Evolutionary conservation across 2,113 vertebrate species (phyloP).

Genomic region (Chloropsis hardwickii): DNA sequence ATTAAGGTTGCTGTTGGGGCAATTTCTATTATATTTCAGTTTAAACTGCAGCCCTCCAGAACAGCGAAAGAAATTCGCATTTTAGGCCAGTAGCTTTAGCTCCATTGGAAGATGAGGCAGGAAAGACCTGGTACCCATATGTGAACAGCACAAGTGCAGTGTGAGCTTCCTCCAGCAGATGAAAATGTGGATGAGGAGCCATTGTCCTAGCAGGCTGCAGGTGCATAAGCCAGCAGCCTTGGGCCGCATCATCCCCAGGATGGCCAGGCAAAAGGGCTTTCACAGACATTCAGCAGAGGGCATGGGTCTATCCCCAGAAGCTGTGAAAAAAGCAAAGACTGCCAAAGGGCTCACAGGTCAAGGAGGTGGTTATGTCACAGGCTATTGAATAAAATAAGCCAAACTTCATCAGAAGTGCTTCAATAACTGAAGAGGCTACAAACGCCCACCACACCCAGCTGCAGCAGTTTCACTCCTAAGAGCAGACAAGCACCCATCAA

Average conservation of each 20-base stretch:
- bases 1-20: neutral
- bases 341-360: neutral
- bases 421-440: neutral
- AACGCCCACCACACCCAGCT: neutral
- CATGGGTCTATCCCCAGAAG: neutral
- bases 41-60: neutral
- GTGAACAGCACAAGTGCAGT: neutral
- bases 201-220: accelerated
- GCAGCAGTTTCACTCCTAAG: neutral
- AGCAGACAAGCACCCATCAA: neutral
- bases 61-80: accelerated
- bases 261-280: neutral
- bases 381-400: neutral
- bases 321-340: neutral
- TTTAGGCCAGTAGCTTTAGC: neutral
- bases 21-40: neutral
- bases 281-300: neutral
- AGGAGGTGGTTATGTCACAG: neutral
- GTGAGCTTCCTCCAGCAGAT: neutral
- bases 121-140: neutral
- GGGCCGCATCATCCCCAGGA: neutral
- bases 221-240: neutral
- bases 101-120: neutral
- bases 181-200: neutral
- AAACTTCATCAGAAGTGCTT: neutral